Conservation (phyloP, 2,113 vertebrate species). For the Drymodes brunneopygia region DNA sequence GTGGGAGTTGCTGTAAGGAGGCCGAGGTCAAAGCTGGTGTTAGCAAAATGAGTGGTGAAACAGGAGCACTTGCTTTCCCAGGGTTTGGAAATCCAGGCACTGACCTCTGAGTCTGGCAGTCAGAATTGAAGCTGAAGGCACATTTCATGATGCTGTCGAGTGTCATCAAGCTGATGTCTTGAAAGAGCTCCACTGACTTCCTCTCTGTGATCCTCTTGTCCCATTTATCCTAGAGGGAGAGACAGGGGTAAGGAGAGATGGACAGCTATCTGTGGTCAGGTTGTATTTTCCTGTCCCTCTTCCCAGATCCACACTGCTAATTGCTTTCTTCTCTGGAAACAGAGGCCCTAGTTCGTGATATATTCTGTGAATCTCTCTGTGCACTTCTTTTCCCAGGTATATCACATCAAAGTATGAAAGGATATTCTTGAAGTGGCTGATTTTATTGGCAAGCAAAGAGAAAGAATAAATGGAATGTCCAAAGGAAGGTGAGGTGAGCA, state of each 20-base stretch:
- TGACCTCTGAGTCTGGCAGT: conserved; percentile 79
- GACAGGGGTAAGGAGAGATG: neutral
- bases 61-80: neutral
- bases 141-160: conserved; percentile 88
- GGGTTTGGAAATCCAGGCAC: neutral
- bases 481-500: neutral
- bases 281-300: neutral
- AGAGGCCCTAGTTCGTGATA: neutral
- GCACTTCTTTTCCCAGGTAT: neutral
- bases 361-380: neutral
- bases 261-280: rapidly evolving
- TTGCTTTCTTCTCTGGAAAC: neutral
- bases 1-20: conserved; percentile 66
- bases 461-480: neutral
- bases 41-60: neutral
- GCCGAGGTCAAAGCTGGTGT: neutral
- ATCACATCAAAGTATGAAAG: neutral
- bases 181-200: conserved; percentile 78
- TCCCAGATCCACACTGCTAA: neutral
- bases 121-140: conserved; percentile 79
- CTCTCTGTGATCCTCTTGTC: conserved; percentile 50
- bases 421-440: neutral
- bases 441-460: neutral
- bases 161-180: conserved; percentile 84
- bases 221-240: conserved; percentile 80